phyloP scores from a whole-genome alignment of 2,888 invertebrate species.

The Caenorhabditis sp. region DNA sequence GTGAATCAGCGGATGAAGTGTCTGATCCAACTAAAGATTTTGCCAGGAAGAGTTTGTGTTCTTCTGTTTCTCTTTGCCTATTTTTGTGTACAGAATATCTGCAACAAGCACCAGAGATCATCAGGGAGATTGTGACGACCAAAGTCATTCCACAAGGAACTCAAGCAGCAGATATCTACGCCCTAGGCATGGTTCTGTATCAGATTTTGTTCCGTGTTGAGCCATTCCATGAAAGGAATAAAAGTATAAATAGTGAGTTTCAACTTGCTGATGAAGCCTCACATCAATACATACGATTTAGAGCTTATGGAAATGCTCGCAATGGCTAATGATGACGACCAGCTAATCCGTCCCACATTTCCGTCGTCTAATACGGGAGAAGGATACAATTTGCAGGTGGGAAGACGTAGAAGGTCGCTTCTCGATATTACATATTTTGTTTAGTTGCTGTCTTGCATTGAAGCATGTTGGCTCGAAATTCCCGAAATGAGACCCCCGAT shows the following conservation, averaged over 20 bases:
- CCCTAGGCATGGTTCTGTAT: conserved; percentile 80
- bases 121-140: conserved; percentile 78
- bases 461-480: conserved; percentile 83
- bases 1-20: conserved; percentile 47
- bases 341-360: conserved; percentile 79
- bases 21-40: conserved; percentile 54
- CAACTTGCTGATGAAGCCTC: not conserved
- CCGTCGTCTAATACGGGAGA: conserved; percentile 75
- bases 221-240: conserved; percentile 80
- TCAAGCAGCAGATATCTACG: conserved; percentile 79
- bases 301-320: conserved; percentile 81
- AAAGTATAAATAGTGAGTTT: conserved; percentile 73
- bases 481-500: conserved; percentile 80
- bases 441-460: conserved; percentile 79
- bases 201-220: conserved; percentile 81
- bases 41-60: conserved; percentile 53
- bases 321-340: conserved; percentile 81
- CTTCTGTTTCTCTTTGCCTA: too few relatives aligned
- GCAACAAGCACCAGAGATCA: conserved; percentile 82
- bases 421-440: conserved; percentile 8
- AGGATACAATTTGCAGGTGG: conserved; percentile 77
- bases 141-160: conserved; percentile 76
- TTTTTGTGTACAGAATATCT: conserved; percentile 75
- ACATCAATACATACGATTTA: conserved; percentile 30
- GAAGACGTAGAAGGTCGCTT: not conserved